Conservation (phyloP, 2,113 vertebrate genomes). For the Choloepus hoffmanni region DNA sequence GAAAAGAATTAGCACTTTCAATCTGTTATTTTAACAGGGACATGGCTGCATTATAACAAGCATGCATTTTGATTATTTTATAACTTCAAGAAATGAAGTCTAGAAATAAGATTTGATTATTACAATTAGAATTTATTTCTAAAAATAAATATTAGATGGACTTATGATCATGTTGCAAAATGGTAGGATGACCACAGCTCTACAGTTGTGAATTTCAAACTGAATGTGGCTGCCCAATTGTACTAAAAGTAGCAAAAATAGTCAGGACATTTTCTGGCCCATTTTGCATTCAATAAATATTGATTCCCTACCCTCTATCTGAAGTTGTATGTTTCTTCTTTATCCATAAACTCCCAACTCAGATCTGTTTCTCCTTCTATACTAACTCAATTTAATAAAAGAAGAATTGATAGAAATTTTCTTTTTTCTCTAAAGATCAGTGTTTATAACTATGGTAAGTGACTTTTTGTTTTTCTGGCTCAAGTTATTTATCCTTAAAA, state of each 20-base stretch:
- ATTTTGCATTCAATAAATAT: not conserved
- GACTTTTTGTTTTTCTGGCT: not conserved
- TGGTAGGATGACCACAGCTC: not conserved
- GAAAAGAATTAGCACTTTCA: not conserved
- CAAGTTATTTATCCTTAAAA: not conserved
- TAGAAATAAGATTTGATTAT: slow-evolving; percentile 1
- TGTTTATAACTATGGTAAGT: not conserved
- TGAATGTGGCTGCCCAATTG: not conserved
- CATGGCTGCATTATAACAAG: not conserved
- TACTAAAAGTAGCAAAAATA: not conserved
- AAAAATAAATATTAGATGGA: not conserved
- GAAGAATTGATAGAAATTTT: slow-evolving; percentile 26
- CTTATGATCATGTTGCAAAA: not conserved
- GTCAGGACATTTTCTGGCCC: not conserved
- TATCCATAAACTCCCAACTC: not conserved
- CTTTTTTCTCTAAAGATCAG: not conserved
- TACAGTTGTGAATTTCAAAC: not conserved
- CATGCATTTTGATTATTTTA: not conserved
- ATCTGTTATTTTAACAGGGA: not conserved
- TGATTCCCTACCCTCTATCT: not conserved
- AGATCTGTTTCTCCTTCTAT: not conserved
- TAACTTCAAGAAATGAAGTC: slow-evolving; percentile 4
- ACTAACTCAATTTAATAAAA: slow-evolving; percentile 1
- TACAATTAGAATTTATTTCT: not conserved
- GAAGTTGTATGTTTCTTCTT: slow-evolving; percentile 31